These are phyloP conservation scores for Salpingus planirostris DNA, from an alignment of 2,888 invertebrate species.

Conservation along the genomic window DNA sequence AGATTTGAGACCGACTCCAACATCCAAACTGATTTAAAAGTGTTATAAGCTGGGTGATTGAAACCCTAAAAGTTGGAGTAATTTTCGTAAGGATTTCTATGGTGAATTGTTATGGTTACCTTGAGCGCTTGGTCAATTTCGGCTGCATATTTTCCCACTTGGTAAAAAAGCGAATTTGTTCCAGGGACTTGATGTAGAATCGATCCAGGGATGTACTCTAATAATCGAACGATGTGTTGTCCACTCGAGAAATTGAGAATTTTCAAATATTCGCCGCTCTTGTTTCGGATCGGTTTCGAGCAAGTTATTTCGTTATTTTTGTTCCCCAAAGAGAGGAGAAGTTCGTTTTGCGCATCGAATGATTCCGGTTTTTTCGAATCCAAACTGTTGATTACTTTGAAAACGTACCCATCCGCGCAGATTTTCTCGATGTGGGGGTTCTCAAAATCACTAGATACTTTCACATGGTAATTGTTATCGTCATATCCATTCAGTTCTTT, in stretches of 20 bases:
- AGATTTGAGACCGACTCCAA: conserved; percentile 59
- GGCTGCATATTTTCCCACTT: conserved; percentile 66
- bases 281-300: conserved; percentile 62
- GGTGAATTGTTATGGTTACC: conserved; percentile 1
- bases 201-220: conserved; percentile 68
- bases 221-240: conserved; percentile 60
- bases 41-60: conserved; percentile 59
- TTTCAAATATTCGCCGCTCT: conserved; percentile 4
- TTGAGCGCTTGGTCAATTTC: conserved; percentile 56
- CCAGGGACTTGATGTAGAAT: conserved; percentile 54
- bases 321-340: conserved; percentile 64
- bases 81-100: background rate
- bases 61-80: conserved; percentile 47
- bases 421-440: conserved; percentile 45
- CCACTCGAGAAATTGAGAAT: conserved; percentile 37
- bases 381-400: conserved; percentile 76
- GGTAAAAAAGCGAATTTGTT: conserved; percentile 54
- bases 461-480: conserved; percentile 65
- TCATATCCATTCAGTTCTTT: conserved; percentile 66
- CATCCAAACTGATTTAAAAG: conserved; percentile 68
- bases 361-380: conserved; percentile 62
- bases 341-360: conserved; percentile 66
- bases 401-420: conserved; percentile 57
- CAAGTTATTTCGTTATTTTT: conserved; percentile 50
- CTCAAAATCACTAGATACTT: conserved; percentile 49